Conservation (phyloP, 2,888 invertebrate species). For the Gandaritis pyraliata region DNA sequence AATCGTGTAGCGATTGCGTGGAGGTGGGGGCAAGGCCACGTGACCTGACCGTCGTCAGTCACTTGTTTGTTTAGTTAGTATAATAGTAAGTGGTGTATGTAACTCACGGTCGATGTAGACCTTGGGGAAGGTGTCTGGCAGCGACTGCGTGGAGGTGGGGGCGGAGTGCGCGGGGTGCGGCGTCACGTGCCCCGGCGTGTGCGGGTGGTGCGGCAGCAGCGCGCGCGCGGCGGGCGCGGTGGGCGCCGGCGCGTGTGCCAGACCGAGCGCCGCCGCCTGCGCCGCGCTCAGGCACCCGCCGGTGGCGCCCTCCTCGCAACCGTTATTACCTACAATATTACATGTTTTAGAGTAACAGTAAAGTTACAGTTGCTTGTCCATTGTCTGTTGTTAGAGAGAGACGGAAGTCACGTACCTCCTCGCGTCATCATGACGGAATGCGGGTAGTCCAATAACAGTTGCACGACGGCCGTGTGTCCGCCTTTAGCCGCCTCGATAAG, state of each 20-base stretch:
- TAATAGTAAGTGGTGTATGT: no score
- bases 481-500: slow-evolving; percentile 99
- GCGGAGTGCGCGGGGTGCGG: slow-evolving; percentile 42
- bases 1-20: no score
- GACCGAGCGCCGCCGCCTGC: slow-evolving; percentile 76
- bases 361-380: no score
- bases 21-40: no score
- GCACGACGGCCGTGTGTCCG: slow-evolving; percentile 98
- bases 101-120: slow-evolving; percentile 68
- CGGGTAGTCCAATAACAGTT: slow-evolving; percentile 96
- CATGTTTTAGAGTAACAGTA: background rate
- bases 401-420: slow-evolving; percentile 3
- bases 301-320: slow-evolving; percentile 40
- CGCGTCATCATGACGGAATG: slow-evolving; percentile 90
- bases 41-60: no score
- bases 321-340: slow-evolving; percentile 35
- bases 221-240: slow-evolving; percentile 61
- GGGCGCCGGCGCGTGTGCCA: slow-evolving; percentile 70
- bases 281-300: slow-evolving; percentile 61
- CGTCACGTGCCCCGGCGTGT: slow-evolving; percentile 43
- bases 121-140: slow-evolving; percentile 69
- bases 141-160: slow-evolving; percentile 46
- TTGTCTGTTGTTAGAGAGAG: background rate
- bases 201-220: slow-evolving; percentile 54
- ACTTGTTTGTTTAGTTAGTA: no score